phyloP scores from a whole-genome alignment of 1,140 invertebrate genomes.

The Lucilia cuprina region DNA sequence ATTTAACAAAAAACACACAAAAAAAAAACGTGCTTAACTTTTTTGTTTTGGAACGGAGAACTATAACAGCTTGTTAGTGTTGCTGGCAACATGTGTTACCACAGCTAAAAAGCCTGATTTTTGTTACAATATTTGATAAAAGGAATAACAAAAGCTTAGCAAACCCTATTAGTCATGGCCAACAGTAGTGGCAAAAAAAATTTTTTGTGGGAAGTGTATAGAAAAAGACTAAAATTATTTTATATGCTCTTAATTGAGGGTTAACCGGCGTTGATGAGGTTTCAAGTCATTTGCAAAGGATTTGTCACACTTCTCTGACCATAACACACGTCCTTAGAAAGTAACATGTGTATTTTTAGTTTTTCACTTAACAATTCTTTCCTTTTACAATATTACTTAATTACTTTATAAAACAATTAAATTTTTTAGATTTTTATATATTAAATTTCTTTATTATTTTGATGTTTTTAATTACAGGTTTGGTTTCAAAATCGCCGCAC shows the following conservation, averaged over 20 bases:
- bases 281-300: constrained; percentile 39
- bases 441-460: constrained; percentile 43
- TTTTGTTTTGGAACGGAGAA: too few species aligned
- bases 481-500: constrained; percentile 99
- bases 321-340: background rate
- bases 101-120: background rate
- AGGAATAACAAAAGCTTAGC: constrained; percentile 47
- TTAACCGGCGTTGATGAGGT: constrained; percentile 62
- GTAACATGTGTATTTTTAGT: background rate
- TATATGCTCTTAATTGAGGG: constrained; percentile 63
- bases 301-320: background rate
- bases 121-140: background rate
- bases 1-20: background rate
- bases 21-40: constrained; percentile 36
- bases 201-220: background rate
- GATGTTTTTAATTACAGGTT: constrained; percentile 77
- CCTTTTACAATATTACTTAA: constrained; percentile 41
- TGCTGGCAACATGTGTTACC: background rate
- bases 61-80: constrained; percentile 4
- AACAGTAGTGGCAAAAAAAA: constrained; percentile 48
- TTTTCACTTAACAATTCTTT: constrained; percentile 59
- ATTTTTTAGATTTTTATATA: constrained; percentile 22
- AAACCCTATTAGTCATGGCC: constrained; percentile 62
- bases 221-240: constrained; percentile 39
- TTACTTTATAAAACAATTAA: constrained; percentile 37